Percentiles rank a stretch among this genome's conserved stretches.
Conservation (phyloP, 2,113 vertebrate species). For the Lycocorax pyrrhopterus region DNA sequence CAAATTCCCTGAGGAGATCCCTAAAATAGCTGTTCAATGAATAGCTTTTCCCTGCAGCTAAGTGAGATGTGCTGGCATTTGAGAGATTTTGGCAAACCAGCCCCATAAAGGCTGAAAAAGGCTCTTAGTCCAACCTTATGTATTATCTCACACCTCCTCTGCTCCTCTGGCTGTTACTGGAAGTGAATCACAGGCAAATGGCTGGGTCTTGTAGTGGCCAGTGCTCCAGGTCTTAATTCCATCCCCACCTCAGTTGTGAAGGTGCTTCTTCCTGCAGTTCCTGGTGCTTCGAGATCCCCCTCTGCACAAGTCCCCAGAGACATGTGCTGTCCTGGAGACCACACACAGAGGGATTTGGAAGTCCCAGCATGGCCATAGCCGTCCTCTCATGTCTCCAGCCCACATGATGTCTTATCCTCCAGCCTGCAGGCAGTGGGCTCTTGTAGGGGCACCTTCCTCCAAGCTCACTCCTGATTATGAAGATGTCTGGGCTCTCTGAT, state of each 20-base stretch:
- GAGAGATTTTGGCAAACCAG: conserved; percentile 16
- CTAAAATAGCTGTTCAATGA: conserved; percentile 18
- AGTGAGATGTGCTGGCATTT: background rate
- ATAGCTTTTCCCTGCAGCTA: conserved; percentile 6
- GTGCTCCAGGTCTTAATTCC: background rate
- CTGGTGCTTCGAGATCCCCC: background rate
- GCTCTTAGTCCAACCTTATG: background rate
- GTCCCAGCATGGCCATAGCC: background rate
- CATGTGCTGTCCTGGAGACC: background rate
- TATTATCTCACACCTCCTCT: background rate
- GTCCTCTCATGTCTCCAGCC: background rate
- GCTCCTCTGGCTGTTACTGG: background rate
- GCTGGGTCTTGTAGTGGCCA: background rate
- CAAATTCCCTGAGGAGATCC: conserved; percentile 14
- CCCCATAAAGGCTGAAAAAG: background rate
- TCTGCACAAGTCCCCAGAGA: background rate
- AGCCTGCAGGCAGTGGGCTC: background rate
- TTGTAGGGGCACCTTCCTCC: background rate
- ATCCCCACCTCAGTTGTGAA: background rate
- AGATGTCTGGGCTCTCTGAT: conserved; percentile 32
- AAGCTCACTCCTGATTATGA: conserved; percentile 19
- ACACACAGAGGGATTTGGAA: accelerated
- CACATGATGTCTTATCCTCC: background rate
- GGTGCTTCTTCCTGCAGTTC: background rate
- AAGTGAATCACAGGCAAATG: background rate